Evolutionary conservation across 92 coral and sea anemone genomes (phyloP).

Genomic region (Palythoa caribaeorum): DNA sequence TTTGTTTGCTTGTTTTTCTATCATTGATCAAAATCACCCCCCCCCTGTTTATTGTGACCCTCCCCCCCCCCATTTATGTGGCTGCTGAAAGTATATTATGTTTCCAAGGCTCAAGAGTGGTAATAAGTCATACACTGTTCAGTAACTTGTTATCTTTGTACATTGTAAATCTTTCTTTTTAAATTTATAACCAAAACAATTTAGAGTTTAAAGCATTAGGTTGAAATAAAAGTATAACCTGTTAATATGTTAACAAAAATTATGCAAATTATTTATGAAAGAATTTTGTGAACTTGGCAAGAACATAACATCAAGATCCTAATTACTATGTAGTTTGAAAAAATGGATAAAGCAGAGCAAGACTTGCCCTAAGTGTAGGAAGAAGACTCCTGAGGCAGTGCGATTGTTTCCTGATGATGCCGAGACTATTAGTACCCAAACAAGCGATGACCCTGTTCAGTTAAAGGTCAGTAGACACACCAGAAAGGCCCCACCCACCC

Average conservation of each 20-base stretch:
- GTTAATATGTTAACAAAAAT: no score
- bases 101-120: no score
- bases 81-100: no score
- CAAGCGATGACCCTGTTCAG: constrained; percentile 32
- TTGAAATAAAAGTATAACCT: neutral
- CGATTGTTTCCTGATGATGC: constrained; percentile 44
- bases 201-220: no score
- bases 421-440: constrained; percentile 15
- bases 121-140: no score
- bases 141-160: no score
- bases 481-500: neutral
- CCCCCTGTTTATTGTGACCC: no score
- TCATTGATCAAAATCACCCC: no score
- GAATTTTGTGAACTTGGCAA: neutral
- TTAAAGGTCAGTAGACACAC: constrained; percentile 7
- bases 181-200: no score
- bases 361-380: constrained; percentile 83
- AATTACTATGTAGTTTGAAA: constrained; percentile 48
- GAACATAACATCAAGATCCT: neutral
- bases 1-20: no score
- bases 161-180: no score
- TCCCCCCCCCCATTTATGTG: no score
- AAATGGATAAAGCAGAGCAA: constrained; percentile 73
- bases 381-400: constrained; percentile 55
- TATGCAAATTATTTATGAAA: neutral